Base-by-base conservation (phyloP, 2,113 vertebrate species). In the Apodemus speciosus region DNA sequence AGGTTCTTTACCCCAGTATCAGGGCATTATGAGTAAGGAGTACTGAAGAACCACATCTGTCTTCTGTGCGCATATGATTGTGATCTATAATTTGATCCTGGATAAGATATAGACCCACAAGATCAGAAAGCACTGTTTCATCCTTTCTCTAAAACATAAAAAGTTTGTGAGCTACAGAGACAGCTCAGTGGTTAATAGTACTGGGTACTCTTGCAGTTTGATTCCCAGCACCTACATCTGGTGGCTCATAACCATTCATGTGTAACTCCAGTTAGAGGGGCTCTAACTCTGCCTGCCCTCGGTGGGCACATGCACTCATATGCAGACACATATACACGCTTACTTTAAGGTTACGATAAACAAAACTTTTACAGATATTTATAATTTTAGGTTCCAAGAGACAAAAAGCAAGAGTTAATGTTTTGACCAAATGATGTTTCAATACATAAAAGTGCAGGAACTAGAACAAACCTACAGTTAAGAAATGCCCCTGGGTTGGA, bases 11-110 rank as follows among this genome's bases (percentile, higher is more conserved):
- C 46, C 89, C 66, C n/a, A 60, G n/a, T 27, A 18, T 1, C 7
- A 69, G 32, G 32, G 40, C n/a, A 90, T 23, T 88, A 9, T 27
- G 18, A 43, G 38, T 51, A 91, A 71, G 71, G 13, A 94, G 56
- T 60, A 71, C 11, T 23, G 58, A 83, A 32, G 0, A 20, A 3
- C 2, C 20, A 16, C 4, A 13, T 69, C 43, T 73, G 49, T 71
- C 35, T 56, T 76, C 64, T 23, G 5, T 27, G 11, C 4, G 46
- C 49, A 60, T 13, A 35, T 30, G 38, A 27, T n/a, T 51, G 46
- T 46, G 56, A 88, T 85, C 49, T 76, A 89, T 40, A 71, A 38
- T 53, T 92, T 85, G 38, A 76, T 62, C 88, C 86, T 64, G 68
- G 4, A 15, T 49, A 92, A 85, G 35, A 2, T 49, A 21, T 46